Evolutionary conservation across 2,888 invertebrate species (phyloP), one percentile per base, ranked within the genome.

Genomic region (Tenthredo mesomela): DNA sequence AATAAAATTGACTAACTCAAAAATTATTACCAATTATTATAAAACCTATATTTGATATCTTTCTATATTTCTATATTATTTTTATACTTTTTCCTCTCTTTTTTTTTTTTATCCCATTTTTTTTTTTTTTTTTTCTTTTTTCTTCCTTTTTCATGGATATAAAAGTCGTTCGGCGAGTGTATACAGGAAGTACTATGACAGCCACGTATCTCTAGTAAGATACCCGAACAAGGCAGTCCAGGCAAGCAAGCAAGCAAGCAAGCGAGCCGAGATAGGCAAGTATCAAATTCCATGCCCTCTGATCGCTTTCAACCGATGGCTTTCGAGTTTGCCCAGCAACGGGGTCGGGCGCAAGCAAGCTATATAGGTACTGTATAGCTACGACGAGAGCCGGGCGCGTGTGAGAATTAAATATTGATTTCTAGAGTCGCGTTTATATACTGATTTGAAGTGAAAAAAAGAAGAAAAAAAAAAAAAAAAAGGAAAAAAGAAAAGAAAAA

Each of bases 201-300:
- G 21, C 43, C 10, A 75, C 47, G 21, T 47, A 71, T 25, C 25
- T 43, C 25, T 71, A n/a, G 37, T 18, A 3, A 21, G 40, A 21
- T 21, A 73, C 54, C 54, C 54, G n/a, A 54, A 54, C 54, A 54
- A 54, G 54, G 54, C 54, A 75, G 47, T 1, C 3, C 33, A 33
- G 33, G 2, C 33, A 33, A 4, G 33, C 33, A n/a, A n/a, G 18
- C 50, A 50, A 2, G 40, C 47, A 75, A 43, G 15, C 25, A 47
- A 9, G 9, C 37, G n/a, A 18, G 37, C 33, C 29, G 77, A 77
- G 47, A 77, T 50, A 77, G 77, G 25, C 15, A 5, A 77, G 77
- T 77, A 77, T 77, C 77, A 77, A 77, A 77, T 77, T 77, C 77
- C 77, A 54, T 77, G 77, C 77, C 77, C 29, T 50, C 18, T 77